Evolutionary conservation across 2,113 vertebrate genomes (phyloP).

Genomic region (Marcusenius ussheri): DNA sequence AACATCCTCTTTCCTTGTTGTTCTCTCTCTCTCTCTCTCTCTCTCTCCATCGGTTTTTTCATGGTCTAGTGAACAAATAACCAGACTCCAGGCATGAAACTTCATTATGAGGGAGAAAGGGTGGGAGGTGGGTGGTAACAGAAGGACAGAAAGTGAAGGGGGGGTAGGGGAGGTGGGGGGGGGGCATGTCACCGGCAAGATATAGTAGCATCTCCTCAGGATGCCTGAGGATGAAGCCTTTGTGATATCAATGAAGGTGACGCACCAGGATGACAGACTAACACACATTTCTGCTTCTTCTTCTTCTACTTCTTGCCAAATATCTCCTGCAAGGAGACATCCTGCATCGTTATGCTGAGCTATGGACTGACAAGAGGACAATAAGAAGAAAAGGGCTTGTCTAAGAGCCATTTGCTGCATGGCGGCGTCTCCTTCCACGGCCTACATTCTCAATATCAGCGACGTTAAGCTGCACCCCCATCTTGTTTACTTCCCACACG

Average conservation of each 20-base stretch:
- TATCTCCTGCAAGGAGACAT: not conserved
- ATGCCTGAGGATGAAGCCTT: not conserved
- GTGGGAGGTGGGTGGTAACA: slow-evolving; percentile 25
- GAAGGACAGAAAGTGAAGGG: not conserved
- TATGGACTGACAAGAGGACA: not conserved
- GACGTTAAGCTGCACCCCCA: not conserved
- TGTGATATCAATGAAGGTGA: not conserved
- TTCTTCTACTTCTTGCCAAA: not conserved
- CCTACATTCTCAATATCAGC: not conserved
- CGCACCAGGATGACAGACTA: not conserved
- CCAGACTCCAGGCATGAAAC: slow-evolving; percentile 18
- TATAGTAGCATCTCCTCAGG: not conserved
- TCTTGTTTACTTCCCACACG: not conserved
- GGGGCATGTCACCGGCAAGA: not conserved
- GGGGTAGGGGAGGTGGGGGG: not conserved
- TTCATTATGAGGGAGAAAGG: slow-evolving; percentile 26
- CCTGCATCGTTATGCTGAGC: not conserved
- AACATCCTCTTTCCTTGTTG: slow-evolving; percentile 22
- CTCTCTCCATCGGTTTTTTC: slow-evolving; percentile 30
- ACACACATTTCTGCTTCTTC: not conserved
- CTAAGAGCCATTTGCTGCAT: not conserved
- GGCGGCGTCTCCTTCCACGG: not conserved
- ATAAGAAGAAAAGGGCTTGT: not conserved
- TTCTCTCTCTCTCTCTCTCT: slow-evolving; percentile 29
- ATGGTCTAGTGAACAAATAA: slow-evolving; percentile 24